Evolutionary conservation across 2,113 vertebrate species (phyloP).

Genomic region (Hemicordylus capensis): DNA sequence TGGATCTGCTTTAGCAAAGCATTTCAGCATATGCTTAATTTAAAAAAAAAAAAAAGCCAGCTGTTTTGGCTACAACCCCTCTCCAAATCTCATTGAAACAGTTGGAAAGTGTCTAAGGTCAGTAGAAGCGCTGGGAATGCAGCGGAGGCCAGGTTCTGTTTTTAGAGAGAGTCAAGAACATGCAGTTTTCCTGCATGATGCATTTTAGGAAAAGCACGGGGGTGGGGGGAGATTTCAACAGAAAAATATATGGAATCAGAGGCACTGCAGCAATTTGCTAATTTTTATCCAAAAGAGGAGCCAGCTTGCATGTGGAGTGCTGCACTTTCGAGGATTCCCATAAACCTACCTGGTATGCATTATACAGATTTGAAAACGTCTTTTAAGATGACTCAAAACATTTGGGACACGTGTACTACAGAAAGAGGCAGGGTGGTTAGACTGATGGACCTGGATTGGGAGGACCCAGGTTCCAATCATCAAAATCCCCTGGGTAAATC

Average conservation of each 20-base stretch:
- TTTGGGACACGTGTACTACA: too few relatives aligned
- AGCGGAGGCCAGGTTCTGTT: not conserved
- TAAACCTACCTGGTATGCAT: not conserved
- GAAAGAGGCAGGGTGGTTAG: too few relatives aligned
- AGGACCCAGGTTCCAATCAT: too few relatives aligned
- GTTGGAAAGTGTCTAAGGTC: conserved; percentile 15
- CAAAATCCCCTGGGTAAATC: too few relatives aligned
- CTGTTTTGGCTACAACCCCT: not conserved
- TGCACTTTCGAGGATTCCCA: not conserved
- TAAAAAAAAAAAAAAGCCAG: conserved; percentile 32
- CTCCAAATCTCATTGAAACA: not conserved
- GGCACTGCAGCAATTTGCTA: not conserved
- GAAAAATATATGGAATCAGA: conserved; percentile 13
- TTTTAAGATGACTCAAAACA: not conserved
- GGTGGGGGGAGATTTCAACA: not conserved
- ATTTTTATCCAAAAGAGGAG: not conserved
- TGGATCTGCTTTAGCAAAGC: conserved; percentile 15
- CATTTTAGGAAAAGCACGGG: conserved; percentile 26
- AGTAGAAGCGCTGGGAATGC: not conserved
- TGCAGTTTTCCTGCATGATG: not conserved
- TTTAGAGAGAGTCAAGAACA: not conserved
- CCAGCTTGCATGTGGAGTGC: not conserved
- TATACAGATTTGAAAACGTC: not conserved
- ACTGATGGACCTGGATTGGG: too few relatives aligned
- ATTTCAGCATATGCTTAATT: conserved; percentile 16